Evolutionary conservation across 2,888 invertebrate species (phyloP).

Genomic region (Pollenia angustigena): DNA sequence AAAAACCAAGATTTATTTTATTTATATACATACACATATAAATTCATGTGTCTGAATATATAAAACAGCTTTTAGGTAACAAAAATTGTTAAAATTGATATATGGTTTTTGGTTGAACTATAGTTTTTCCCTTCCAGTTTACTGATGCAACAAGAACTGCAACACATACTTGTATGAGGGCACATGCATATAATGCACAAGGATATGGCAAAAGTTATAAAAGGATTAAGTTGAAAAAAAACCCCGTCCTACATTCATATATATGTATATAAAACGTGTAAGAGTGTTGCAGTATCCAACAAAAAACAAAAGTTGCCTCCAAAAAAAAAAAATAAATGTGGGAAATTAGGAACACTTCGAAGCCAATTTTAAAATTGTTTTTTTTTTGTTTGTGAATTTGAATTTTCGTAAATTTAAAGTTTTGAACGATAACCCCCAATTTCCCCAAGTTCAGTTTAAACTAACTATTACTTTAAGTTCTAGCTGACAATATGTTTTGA

Average conservation of each 20-base stretch:
- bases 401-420: too few relatives aligned
- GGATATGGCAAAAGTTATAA: neutral
- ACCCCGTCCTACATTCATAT: conserved; percentile 52
- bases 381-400: too few relatives aligned
- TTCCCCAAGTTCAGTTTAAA: too few relatives aligned
- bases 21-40: neutral
- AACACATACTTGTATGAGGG: neutral
- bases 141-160: conserved; percentile 32
- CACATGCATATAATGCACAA: neutral
- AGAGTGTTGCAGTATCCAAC: conserved; percentile 35
- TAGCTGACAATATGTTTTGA: too few relatives aligned
- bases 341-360: neutral
- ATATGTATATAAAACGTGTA: conserved; percentile 47
- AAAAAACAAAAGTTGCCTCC: conserved; percentile 13
- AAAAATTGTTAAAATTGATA: conserved; percentile 54
- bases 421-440: too few relatives aligned
- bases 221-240: neutral
- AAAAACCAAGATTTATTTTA: conserved; percentile 8
- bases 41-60: neutral
- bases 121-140: neutral
- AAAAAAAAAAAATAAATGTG: neutral
- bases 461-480: too few relatives aligned
- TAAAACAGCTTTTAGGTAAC: neutral
- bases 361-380: too few relatives aligned
- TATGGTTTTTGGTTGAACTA: conserved; percentile 54